Evolutionary conservation across 2,797 vertebrate genomes (phyloP).

Genomic region (Miichthys miiuy): DNA sequence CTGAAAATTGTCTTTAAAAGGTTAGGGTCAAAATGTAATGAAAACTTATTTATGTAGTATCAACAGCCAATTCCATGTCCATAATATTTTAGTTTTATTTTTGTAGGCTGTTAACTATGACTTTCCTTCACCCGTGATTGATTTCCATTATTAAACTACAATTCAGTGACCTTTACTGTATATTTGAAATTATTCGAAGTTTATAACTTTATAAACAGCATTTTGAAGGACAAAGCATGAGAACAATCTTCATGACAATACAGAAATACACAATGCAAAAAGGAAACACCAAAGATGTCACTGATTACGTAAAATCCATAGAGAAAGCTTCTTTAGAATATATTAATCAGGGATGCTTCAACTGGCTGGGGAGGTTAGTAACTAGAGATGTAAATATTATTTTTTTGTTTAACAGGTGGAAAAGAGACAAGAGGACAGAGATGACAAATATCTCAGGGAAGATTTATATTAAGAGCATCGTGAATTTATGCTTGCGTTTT

Average conservation of each 20-base stretch:
- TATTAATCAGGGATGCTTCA: background rate
- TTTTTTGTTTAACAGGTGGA: conserved; percentile 9
- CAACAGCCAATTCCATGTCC: too few relatives aligned
- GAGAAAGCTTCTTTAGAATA: background rate
- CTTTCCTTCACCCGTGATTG: background rate
- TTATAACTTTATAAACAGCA: background rate
- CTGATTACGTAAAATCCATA: background rate
- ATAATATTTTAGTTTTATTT: background rate
- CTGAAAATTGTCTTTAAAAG: background rate
- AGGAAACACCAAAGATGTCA: background rate
- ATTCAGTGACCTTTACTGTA: background rate
- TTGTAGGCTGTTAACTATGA: background rate
- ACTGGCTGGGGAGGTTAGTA: background rate
- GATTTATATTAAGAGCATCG: conserved; percentile 36
- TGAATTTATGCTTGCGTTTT: conserved; percentile 38
- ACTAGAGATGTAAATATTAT: background rate
- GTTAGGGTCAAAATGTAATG: background rate
- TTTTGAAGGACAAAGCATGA: conserved; percentile 6
- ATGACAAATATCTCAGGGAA: conserved; percentile 18
- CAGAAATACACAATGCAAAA: background rate
- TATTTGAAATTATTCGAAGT: background rate
- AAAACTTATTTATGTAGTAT: background rate
- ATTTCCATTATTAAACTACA: background rate
- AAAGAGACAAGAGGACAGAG: conserved; percentile 3
- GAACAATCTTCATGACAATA: background rate